phyloP scores from a whole-genome alignment of 2,113 vertebrate species.

The Heteronetta atricapilla region DNA sequence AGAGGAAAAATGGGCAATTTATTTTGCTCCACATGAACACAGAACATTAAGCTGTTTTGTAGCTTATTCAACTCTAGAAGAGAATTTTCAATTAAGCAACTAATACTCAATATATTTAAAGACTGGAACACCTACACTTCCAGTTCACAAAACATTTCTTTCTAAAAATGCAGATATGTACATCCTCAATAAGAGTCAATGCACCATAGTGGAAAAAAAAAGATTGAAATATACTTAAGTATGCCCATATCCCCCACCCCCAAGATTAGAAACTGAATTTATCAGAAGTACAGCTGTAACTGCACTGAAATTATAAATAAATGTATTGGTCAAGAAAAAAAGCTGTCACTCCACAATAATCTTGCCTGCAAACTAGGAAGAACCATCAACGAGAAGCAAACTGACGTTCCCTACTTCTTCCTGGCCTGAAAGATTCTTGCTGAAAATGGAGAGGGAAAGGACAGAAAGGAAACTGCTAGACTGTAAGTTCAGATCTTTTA shows the following conservation, averaged over 20 bases:
- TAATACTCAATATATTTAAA: neutral
- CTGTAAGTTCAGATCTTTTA: neutral
- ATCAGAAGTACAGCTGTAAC: constrained; percentile 6
- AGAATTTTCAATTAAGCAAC: neutral
- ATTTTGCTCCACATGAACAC: neutral
- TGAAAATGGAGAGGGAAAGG: constrained; percentile 64
- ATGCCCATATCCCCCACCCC: neutral
- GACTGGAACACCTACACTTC: neutral
- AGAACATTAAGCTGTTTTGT: neutral
- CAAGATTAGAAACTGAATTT: constrained; percentile 23
- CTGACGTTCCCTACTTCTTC: constrained; percentile 63
- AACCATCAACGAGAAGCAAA: constrained; percentile 65
- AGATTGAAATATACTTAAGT: neutral
- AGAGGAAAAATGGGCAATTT: neutral
- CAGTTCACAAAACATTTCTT: neutral
- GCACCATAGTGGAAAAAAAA: neutral
- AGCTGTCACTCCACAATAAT: constrained; percentile 59
- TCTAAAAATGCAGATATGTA: neutral
- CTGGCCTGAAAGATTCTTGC: constrained; percentile 65
- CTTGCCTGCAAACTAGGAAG: constrained; percentile 67
- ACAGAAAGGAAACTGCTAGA: constrained; percentile 60
- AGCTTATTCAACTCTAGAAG: neutral
- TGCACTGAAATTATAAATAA: neutral
- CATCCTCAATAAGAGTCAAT: neutral
- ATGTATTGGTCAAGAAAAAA: constrained; percentile 19